Conservation (phyloP, 2,888 invertebrate genomes). For the Ellobium chinense region DNA sequence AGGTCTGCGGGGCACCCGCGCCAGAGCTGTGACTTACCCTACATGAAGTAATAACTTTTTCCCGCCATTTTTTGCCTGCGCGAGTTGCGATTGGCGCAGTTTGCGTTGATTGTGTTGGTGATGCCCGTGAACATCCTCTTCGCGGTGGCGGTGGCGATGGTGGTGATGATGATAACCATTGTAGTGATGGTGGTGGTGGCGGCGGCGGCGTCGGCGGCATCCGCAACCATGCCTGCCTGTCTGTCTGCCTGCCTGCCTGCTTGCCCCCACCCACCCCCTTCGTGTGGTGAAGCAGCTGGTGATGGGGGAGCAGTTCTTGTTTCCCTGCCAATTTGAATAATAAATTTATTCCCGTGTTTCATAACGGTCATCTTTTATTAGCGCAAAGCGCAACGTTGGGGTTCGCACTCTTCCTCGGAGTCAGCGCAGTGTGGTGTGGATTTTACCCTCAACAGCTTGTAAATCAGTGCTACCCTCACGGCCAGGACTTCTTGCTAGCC, state of each 20-base stretch:
- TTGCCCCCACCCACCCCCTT: no score
- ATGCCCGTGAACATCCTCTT: neutral
- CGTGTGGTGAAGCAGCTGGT: no score
- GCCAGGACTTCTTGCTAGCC: no score
- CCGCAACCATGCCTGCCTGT: neutral
- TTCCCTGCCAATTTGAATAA: neutral
- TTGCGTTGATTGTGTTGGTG: neutral
- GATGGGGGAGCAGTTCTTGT: neutral
- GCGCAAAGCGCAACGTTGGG: neutral
- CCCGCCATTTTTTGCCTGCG: neutral
- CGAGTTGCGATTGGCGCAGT: neutral
- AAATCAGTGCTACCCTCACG: no score
- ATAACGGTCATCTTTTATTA: neutral
- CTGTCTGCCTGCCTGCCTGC: no score
- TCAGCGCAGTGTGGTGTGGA: no score
- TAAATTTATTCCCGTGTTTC: neutral
- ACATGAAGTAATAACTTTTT: no score
- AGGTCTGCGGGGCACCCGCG: neutral
- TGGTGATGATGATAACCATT: neutral
- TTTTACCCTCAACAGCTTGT: no score
- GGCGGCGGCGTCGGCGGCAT: neutral
- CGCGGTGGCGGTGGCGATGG: neutral
- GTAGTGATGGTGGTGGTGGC: neutral
- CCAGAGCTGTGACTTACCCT: neutral
- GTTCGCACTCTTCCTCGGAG: neutral